phyloP scores from a whole-genome alignment of 2,797 vertebrate genomes.

The Malurus leucopterus region DNA sequence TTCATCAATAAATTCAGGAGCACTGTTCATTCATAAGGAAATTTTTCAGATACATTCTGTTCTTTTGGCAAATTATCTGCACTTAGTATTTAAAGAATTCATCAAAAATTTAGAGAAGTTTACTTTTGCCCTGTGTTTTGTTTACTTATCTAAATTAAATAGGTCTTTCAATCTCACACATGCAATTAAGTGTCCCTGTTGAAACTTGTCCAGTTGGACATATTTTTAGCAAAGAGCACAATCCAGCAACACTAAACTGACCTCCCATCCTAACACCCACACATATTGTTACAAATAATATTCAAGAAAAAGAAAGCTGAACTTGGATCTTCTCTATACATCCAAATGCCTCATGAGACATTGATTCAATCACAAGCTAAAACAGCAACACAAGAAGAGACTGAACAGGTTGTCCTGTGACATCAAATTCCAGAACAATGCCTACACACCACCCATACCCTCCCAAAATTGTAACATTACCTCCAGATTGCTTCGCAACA shows the following conservation, averaged over 20 bases:
- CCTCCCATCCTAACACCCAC: background rate
- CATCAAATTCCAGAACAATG: background rate
- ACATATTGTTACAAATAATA: background rate
- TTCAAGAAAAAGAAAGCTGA: background rate
- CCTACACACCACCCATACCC: too few relatives aligned
- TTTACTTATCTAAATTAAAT: background rate
- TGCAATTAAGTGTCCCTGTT: background rate
- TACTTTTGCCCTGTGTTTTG: background rate
- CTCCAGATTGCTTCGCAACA: slow-evolving; percentile 84
- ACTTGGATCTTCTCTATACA: background rate
- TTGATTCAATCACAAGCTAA: background rate
- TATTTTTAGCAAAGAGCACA: background rate
- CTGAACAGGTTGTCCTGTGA: background rate
- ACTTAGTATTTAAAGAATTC: background rate
- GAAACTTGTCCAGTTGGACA: background rate
- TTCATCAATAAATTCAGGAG: background rate
- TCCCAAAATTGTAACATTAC: slow-evolving; percentile 62
- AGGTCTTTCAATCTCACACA: background rate
- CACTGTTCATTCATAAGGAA: background rate
- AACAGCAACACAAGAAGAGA: background rate
- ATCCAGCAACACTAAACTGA: background rate
- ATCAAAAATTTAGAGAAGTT: background rate
- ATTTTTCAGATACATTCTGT: background rate
- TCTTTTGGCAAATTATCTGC: background rate
- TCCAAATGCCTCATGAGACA: background rate